phyloP scores from a whole-genome alignment of 2,888 invertebrate genomes.

The Auanema freiburgensis region DNA sequence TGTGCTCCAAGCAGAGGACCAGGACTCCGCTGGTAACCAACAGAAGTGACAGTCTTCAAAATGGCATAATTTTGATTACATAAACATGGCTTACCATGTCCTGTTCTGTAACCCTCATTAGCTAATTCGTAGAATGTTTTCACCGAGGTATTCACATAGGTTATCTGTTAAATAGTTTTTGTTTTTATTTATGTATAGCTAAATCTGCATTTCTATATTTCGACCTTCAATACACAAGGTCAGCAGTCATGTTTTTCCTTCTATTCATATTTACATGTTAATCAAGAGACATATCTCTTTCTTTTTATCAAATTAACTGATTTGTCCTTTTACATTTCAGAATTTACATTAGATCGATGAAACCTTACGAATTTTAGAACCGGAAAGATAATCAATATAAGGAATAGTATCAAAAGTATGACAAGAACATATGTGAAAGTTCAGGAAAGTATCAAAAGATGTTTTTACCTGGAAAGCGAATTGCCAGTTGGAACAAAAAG shows the following conservation, averaged over 20 bases:
- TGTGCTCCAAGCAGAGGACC: conserved; percentile 54
- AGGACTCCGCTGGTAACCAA: conserved; percentile 33
- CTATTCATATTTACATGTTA: no score
- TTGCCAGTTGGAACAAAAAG: conserved; percentile 62
- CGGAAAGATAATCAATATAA: no score
- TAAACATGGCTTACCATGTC: conserved; percentile 9
- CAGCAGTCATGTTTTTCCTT: no score
- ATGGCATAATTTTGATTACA: not conserved
- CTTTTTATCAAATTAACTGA: no score
- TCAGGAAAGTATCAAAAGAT: not conserved
- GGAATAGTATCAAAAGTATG: no score
- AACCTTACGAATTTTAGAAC: no score
- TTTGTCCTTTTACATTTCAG: no score
- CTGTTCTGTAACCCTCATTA: conserved; percentile 29
- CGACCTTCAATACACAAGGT: no score
- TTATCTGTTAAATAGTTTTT: conserved; percentile 44
- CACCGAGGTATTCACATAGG: conserved; percentile 63
- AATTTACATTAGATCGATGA: no score
- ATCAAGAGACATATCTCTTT: no score
- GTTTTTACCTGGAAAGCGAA: conserved; percentile 59
- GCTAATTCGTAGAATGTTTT: conserved; percentile 50
- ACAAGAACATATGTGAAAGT: not conserved
- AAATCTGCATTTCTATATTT: not conserved
- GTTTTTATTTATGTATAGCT: conserved; percentile 5
- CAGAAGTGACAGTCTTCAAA: conserved; percentile 22